Base-by-base conservation (phyloP, 2,888 invertebrate genomes). In the Platynereis dumerilii region DNA sequence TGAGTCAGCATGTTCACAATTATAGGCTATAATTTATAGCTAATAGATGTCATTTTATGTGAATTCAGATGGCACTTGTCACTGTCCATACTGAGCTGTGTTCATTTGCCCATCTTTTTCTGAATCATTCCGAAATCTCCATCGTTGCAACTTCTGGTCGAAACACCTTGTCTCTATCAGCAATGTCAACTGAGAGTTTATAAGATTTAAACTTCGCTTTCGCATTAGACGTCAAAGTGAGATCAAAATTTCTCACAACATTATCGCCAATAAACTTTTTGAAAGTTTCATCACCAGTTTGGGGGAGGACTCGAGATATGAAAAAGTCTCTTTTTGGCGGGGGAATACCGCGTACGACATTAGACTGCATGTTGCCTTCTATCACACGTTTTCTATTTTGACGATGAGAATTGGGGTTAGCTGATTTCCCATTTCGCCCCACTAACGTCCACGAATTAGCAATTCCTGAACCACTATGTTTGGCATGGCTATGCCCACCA, bases 1-100 rank as follows among this genome's bases (percentile, higher is more conserved):
- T n/a, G n/a, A n/a, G n/a, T n/a, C n/a, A n/a, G n/a, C 42, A 42
- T 42, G 42, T 42, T 42, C 42, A 42, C 42, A 42, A 42, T n/a
- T n/a, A n/a, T n/a, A n/a, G n/a, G n/a, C n/a, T n/a, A n/a, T n/a
- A n/a, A n/a, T n/a, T 42, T 42, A 42, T 42, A 42, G 10, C 12
- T 12, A 17, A 42, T 42, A 42, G 17, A 42, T 12, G 42, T 42
- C 12, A 42, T 10, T 17, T 42, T 42, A 10, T 42, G 12, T 10
- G 12, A 12, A 10, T 12, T 17, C 10, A 10, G 10, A 42, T 10
- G 10, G 12, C n/a, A n/a, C n/a, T n/a, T n/a, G n/a, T n/a, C n/a
- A n/a, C n/a, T n/a, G n/a, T n/a, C n/a, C n/a, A n/a, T 12, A 12
- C 12, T 10, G 10, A 42, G 42, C 42, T 42, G 10, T 17, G 42